Conservation (phyloP, 2,888 invertebrate species). For the Macrosoma leucophasiata region DNA sequence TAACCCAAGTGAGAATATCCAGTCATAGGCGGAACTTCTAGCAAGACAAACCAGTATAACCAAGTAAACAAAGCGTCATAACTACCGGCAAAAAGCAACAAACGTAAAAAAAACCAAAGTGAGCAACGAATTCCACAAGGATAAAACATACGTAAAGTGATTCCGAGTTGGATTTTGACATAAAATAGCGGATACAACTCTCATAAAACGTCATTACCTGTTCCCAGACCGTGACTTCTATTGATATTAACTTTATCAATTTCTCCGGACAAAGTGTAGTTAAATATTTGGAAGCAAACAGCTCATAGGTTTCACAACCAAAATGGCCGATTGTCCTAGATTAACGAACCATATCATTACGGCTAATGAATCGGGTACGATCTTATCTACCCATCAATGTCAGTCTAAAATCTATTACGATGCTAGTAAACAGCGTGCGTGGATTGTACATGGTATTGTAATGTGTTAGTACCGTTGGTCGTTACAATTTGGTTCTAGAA, state of each 20-base stretch:
- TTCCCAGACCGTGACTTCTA: slow-evolving; percentile 29
- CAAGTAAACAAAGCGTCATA: too few relatives aligned
- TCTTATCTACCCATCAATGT: slow-evolving; percentile 64
- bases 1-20: too few relatives aligned
- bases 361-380: slow-evolving; percentile 62
- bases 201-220: slow-evolving; percentile 29
- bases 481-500: too few relatives aligned
- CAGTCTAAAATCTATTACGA: slow-evolving; percentile 58
- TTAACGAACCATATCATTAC: slow-evolving; percentile 72
- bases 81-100: too few relatives aligned
- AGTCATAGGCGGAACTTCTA: too few relatives aligned
- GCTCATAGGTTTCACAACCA: slow-evolving; percentile 44
- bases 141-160: too few relatives aligned
- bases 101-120: too few relatives aligned
- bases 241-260: slow-evolving; percentile 40
- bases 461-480: too few relatives aligned
- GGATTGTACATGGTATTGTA: slow-evolving; percentile 21
- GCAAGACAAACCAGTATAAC: too few relatives aligned
- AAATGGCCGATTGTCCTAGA: slow-evolving; percentile 65
- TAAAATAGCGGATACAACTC: too few relatives aligned
- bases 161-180: too few relatives aligned
- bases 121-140: too few relatives aligned
- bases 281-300: slow-evolving; percentile 41
- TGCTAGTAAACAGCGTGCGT: slow-evolving; percentile 33
- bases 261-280: slow-evolving; percentile 42